These are phyloP conservation scores for Odocoileus virginianus DNA, from an alignment of 2,113 vertebrate species.

Conservation along the genomic window DNA sequence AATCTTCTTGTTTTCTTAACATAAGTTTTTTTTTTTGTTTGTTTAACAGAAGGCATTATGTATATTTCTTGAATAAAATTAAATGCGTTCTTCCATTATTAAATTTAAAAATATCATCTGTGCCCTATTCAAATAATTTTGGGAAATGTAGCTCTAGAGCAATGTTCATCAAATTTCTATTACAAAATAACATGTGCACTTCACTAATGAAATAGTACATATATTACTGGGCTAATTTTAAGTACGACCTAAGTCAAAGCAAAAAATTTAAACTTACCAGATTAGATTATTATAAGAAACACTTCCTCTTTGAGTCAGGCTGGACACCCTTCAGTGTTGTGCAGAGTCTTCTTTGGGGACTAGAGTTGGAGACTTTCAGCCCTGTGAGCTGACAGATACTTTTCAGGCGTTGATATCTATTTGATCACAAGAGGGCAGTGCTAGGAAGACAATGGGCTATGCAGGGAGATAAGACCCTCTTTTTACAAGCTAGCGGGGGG, in stretches of 20 bases:
- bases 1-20: neutral
- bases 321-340: neutral
- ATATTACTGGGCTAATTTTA: neutral
- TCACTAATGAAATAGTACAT: neutral
- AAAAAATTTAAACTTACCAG: neutral
- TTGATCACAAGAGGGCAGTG: slow-evolving; percentile 33
- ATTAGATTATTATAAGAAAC: neutral
- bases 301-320: neutral
- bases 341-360: neutral
- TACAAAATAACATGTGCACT: neutral
- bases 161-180: neutral
- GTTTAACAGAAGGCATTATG: neutral
- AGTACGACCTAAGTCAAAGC: neutral
- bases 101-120: neutral
- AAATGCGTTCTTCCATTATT: neutral
- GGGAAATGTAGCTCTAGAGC: neutral
- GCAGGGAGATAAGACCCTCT: rapidly evolving
- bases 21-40: neutral
- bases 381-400: neutral
- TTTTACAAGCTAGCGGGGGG: neutral
- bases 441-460: neutral
- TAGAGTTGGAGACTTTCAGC: neutral
- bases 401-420: neutral
- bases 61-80: neutral
- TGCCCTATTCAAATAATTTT: neutral